These are phyloP conservation scores for Spodoptera littoralis DNA, from an alignment of 2,888 invertebrate genomes.

Conservation along the genomic window DNA sequence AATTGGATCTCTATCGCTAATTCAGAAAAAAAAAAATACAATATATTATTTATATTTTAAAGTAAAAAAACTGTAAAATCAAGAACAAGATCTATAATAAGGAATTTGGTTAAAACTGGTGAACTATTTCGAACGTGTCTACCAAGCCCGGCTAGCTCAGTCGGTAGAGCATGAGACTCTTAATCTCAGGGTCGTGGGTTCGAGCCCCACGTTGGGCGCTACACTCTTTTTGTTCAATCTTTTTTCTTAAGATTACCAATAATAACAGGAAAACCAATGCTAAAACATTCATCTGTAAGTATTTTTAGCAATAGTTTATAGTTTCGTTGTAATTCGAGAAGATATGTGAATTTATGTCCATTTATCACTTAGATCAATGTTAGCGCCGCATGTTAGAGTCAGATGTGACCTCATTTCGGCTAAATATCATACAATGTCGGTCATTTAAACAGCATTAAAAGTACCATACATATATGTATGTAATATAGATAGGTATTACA, in stretches of 20 bases:
- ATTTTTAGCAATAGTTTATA: constrained; percentile 5
- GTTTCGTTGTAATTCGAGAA: constrained; percentile 7
- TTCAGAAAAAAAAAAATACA: neutral
- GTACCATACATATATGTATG: constrained; percentile 18
- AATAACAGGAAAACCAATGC: neutral
- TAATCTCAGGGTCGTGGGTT: constrained; percentile 91
- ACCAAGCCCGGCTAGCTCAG: constrained; percentile 88
- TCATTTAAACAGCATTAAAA: constrained; percentile 12
- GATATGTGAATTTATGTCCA: constrained; percentile 47
- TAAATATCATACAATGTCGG: constrained; percentile 49
- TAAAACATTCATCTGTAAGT: too few species aligned
- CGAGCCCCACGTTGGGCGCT: constrained; percentile 90
- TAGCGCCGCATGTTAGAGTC: constrained; percentile 51
- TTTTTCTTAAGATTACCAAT: constrained; percentile 12
- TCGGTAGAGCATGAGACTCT: constrained; percentile 90
- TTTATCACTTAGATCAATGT: constrained; percentile 57
- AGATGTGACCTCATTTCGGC: constrained; percentile 57
- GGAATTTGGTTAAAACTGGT: neutral
- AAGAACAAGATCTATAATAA: too few species aligned
- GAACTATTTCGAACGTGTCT: fast-evolving
- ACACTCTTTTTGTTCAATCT: constrained; percentile 50
- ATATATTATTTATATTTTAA: neutral
- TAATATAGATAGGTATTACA: constrained; percentile 14
- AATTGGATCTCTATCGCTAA: neutral
- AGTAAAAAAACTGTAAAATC: too few species aligned